These are phyloP conservation scores for Steatornis caripensis DNA, from an alignment of 2,113 vertebrate species.

Conservation along the genomic window DNA sequence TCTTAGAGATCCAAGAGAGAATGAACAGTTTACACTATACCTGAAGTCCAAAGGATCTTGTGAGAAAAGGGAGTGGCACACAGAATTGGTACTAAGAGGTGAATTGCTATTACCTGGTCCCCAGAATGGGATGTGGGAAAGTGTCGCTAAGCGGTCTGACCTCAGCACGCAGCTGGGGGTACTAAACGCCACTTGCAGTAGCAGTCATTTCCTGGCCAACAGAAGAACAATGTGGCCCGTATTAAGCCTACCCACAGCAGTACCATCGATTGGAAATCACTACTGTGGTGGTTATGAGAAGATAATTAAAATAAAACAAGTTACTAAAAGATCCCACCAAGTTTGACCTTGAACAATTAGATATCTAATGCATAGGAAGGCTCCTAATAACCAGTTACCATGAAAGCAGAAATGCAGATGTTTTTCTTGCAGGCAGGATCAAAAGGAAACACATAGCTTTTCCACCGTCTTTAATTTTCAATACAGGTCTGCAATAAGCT, in stretches of 20 bases:
- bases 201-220: not conserved
- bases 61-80: not conserved
- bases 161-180: not conserved
- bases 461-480: conserved; percentile 34
- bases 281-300: not conserved
- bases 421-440: conserved; percentile 24
- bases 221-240: not conserved
- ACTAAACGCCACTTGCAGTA: not conserved
- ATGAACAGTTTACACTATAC: rapidly evolving
- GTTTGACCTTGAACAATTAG: conserved; percentile 2
- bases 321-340: not conserved
- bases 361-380: not conserved
- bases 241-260: not conserved
- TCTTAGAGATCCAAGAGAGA: not conserved
- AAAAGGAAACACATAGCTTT: not conserved
- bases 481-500: conserved; percentile 52
- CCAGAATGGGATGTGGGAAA: not conserved
- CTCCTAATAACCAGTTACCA: not conserved
- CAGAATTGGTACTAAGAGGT: not conserved
- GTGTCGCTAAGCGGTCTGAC: not conserved
- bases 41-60: not conserved
- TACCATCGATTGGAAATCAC: not conserved
- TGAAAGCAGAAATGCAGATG: not conserved
- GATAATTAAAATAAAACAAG: conserved; percentile 9
- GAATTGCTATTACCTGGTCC: not conserved